Percentiles rank a stretch among this genome's conserved stretches.
Conservation (phyloP, 2,797 vertebrate genomes). For the Rhyacichthys aspro region DNA sequence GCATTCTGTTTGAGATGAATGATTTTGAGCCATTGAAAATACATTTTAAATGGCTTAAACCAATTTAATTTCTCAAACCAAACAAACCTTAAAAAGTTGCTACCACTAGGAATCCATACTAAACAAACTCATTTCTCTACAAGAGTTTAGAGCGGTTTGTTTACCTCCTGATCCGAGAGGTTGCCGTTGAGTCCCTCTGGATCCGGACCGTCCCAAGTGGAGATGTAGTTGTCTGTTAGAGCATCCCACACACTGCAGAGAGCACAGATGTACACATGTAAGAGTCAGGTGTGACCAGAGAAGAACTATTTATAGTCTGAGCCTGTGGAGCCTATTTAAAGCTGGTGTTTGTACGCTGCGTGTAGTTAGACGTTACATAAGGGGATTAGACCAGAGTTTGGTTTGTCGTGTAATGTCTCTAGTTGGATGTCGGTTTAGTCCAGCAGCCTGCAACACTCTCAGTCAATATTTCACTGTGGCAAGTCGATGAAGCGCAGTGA, state of each 20-base stretch:
- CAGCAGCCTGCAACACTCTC: slow-evolving; percentile 27
- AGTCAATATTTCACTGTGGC: slow-evolving; percentile 38
- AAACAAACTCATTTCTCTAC: background rate
- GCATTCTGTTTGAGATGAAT: too few species aligned
- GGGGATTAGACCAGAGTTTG: slow-evolving; percentile 21
- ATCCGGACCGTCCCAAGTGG: slow-evolving; percentile 86
- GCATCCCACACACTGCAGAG: slow-evolving; percentile 91
- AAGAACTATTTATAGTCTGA: background rate
- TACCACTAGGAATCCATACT: background rate
- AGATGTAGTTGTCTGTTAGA: slow-evolving; percentile 92
- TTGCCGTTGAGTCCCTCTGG: slow-evolving; percentile 89
- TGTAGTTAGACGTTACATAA: slow-evolving; percentile 42
- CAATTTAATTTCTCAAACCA: too few species aligned
- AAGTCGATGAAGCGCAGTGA: slow-evolving; percentile 25
- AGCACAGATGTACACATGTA: slow-evolving; percentile 19
- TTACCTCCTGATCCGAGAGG: slow-evolving; percentile 88
- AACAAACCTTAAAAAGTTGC: too few species aligned
- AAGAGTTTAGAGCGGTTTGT: background rate
- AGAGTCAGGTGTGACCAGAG: background rate
- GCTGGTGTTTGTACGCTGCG: slow-evolving; percentile 4
- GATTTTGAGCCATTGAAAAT: too few species aligned
- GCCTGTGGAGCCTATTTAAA: slow-evolving; percentile 5
- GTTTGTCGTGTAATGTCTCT: slow-evolving; percentile 19
- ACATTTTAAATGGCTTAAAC: too few species aligned
- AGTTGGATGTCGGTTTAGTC: slow-evolving; percentile 19